Base-by-base conservation (phyloP, 1,140 invertebrate species). In the Apis cerana region DNA sequence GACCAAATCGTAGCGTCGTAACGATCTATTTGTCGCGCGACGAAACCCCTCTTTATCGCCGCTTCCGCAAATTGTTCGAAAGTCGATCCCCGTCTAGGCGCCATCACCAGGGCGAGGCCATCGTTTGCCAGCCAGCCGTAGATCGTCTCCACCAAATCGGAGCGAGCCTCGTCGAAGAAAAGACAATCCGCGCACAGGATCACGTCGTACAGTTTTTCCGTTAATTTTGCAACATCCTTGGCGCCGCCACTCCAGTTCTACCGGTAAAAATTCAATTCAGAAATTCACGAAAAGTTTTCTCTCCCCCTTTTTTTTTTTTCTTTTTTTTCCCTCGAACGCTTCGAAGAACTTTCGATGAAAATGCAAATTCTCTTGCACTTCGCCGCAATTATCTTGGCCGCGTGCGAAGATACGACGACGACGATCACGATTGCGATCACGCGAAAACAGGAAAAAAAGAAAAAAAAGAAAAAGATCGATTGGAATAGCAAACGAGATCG, bases 101-200 rank as follows among this genome's bases (percentile, higher is more conserved):
- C 97, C 95, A 97, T 97, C 21, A 97, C 95, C 65, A 97, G 92
- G 1, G 96, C 97, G 23, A 96, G 81, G 2, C 97, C 97, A 83
- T 95, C 93, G 33, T 94, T 93, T n/a, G 95, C 94, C 80, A 98
- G 89, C 90, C 95, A 95, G 72, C 95, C 94, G 93, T 95, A 96
- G 67, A 98, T 96, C 64, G 96, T 96, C 70, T 96, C 95, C 48
- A 97, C 96, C 23, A 98, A 93, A 86, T 97, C 96, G 56, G 95
- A 92, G 71, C 97, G 94, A 1, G 96, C 96, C 67, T 97, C 97
- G 91, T 98, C 97, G 93, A 98, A 98, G 93, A 98, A 98, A 65
- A 98, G 92, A 92, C 97, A 98, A 91, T 97, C 97, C 13, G 97
- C 97, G 88, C 96, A 97, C 2, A 97, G 91, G 56, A 97, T 95